phyloP scores from a whole-genome alignment of 2,888 invertebrate species.

The Lasioglossum marginatum region DNA sequence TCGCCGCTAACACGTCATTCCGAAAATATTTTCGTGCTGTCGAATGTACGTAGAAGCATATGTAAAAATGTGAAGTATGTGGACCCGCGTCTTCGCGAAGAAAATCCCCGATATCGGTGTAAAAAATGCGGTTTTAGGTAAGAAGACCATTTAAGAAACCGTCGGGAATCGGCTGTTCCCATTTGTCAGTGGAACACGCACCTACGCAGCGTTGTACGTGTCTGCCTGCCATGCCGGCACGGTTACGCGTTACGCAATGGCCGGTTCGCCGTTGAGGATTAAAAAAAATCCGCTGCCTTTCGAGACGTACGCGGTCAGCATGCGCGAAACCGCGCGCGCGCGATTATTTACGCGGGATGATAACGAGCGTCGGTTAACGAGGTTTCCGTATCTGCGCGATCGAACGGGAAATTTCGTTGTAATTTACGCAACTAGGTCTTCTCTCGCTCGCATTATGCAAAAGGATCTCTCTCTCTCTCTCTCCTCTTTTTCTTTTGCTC shows the following conservation, averaged over 20 bases:
- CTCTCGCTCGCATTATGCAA: conserved; percentile 27
- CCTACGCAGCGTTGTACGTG: conserved; percentile 22
- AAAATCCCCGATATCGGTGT: background rate
- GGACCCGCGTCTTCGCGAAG: no score
- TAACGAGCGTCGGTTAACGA: conserved; percentile 44
- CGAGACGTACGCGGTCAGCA: conserved; percentile 5
- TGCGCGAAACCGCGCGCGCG: background rate
- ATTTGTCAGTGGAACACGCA: conserved; percentile 16
- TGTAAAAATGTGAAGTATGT: background rate
- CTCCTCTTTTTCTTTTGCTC: background rate
- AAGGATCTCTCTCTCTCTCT: background rate
- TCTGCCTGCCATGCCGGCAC: background rate
- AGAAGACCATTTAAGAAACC: conserved; percentile 23
- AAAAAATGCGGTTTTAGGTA: conserved; percentile 4
- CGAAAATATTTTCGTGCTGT: background rate
- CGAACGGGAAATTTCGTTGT: conserved; percentile 37
- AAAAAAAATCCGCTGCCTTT: conserved; percentile 18
- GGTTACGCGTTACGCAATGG: conserved; percentile 39
- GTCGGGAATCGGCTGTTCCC: background rate
- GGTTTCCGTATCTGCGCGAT: conserved; percentile 35
- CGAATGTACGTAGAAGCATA: background rate
- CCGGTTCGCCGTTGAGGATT: conserved; percentile 24
- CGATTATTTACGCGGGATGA: conserved; percentile 39
- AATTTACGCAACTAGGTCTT: conserved; percentile 33
- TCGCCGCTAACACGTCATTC: background rate